A percentile compares a stretch with the other conserved stretches of the same genome.
These are phyloP conservation scores for Endotricha flammealis DNA, from an alignment of 2,888 invertebrate species.

Conservation along the genomic window DNA sequence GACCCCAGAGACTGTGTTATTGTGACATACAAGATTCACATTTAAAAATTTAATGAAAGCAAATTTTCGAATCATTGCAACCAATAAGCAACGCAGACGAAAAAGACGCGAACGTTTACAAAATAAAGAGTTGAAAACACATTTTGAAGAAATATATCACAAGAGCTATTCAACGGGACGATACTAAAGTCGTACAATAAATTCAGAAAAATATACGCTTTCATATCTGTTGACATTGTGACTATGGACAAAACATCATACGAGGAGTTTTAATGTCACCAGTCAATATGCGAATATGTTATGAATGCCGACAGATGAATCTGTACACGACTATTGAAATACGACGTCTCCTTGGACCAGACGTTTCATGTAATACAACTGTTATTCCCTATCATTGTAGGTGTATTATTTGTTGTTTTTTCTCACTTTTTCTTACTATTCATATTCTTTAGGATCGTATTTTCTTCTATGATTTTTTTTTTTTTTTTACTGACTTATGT, in stretches of 20 bases:
- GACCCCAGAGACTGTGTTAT: slow-evolving; percentile 32
- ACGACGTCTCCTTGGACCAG: slow-evolving; percentile 53
- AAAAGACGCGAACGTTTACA: slow-evolving; percentile 7
- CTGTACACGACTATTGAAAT: slow-evolving; percentile 70
- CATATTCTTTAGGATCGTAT: too few species aligned
- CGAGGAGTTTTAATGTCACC: slow-evolving; percentile 65
- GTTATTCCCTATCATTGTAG: slow-evolving; percentile 54
- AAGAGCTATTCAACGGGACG: slow-evolving; percentile 41
- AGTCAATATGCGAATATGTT: slow-evolving; percentile 46
- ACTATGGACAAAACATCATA: slow-evolving; percentile 56
- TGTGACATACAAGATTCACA: slow-evolving; percentile 15
- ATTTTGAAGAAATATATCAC: slow-evolving; percentile 43
- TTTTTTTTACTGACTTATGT: too few species aligned
- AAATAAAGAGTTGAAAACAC: slow-evolving; percentile 22
- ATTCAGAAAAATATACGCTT: slow-evolving; percentile 52
- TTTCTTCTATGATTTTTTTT: too few species aligned
- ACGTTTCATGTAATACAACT: slow-evolving; percentile 51
- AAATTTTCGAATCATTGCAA: slow-evolving; percentile 10
- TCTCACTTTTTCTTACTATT: too few species aligned
- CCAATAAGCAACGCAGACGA: slow-evolving; percentile 26
- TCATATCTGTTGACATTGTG: slow-evolving; percentile 60
- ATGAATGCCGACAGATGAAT: slow-evolving; percentile 69
- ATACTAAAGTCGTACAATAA: slow-evolving; percentile 49
- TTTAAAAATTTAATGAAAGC: slow-evolving; percentile 14
- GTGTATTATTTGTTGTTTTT: too few species aligned